Conservation (phyloP, 2,113 vertebrate genomes). For the Atrichornis clamosus region DNA sequence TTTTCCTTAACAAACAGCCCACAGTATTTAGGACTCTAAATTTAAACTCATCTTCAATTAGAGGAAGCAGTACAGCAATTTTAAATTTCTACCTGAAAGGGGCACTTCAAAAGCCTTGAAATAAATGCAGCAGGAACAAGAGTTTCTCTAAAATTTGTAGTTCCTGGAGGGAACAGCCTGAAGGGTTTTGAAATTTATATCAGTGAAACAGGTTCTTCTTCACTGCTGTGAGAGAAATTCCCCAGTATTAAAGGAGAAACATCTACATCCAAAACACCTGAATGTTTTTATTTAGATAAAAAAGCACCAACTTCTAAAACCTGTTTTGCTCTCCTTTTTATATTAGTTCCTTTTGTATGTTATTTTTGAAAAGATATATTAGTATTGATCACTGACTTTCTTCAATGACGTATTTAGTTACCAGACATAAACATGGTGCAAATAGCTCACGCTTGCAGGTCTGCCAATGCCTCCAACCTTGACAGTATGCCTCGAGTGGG, state of each 20-base stretch:
- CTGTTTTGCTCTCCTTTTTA: background rate
- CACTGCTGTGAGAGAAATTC: background rate
- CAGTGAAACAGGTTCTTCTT: background rate
- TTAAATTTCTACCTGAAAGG: background rate
- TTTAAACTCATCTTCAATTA: background rate
- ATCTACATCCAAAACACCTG: background rate
- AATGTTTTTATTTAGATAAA: background rate
- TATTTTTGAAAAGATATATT: background rate
- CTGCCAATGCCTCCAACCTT: background rate
- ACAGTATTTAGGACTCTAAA: background rate
- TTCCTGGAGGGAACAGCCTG: background rate
- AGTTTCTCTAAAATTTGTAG: background rate
- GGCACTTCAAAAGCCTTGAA: background rate
- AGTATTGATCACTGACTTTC: background rate
- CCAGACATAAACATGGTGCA: background rate
- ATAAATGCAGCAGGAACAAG: background rate
- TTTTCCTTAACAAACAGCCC: background rate
- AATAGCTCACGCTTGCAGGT: background rate
- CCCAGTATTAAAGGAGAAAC: background rate
- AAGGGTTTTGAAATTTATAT: background rate
- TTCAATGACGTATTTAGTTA: background rate
- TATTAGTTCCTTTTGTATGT: background rate
- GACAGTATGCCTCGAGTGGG: background rate
- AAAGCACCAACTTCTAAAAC: background rate
- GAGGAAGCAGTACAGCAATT: background rate